Conservation (phyloP, 2,888 invertebrate species). For the Elysia crispata region DNA sequence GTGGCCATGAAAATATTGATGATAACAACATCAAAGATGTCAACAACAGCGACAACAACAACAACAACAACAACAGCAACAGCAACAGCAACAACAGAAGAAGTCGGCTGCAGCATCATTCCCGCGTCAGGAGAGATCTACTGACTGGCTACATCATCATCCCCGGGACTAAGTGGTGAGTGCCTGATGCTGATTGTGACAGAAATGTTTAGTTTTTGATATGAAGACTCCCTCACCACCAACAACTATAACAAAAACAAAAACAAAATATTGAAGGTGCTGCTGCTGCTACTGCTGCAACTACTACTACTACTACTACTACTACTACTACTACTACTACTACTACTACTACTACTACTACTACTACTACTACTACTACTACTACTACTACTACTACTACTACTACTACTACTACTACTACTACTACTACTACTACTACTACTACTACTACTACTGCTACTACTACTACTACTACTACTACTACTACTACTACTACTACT, state of each 20-base stretch:
- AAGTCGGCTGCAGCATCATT: neutral
- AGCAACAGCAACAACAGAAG: too few relatives aligned
- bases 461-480: constrained; percentile 24
- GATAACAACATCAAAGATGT: too few relatives aligned
- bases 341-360: constrained; percentile 39
- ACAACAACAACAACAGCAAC: too few relatives aligned
- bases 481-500: constrained; percentile 32
- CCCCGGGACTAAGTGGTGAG: constrained; percentile 63
- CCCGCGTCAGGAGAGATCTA: constrained; percentile 50
- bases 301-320: constrained; percentile 23
- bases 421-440: constrained; percentile 41
- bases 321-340: constrained; percentile 37
- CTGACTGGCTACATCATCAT: constrained; percentile 56
- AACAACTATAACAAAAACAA: too few relatives aligned
- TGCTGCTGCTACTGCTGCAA: constrained; percentile 28
- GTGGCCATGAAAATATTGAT: too few relatives aligned
- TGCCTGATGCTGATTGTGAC: too few relatives aligned
- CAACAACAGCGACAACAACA: too few relatives aligned
- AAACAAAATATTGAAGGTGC: too few relatives aligned
- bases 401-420: constrained; percentile 42
- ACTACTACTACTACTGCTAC: constrained; percentile 9
- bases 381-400: constrained; percentile 43
- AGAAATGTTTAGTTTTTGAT: too few relatives aligned
- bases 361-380: constrained; percentile 41
- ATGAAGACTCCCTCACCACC: too few relatives aligned